phyloP scores from a whole-genome alignment of 2,113 vertebrate genomes.

The Esox niger region DNA sequence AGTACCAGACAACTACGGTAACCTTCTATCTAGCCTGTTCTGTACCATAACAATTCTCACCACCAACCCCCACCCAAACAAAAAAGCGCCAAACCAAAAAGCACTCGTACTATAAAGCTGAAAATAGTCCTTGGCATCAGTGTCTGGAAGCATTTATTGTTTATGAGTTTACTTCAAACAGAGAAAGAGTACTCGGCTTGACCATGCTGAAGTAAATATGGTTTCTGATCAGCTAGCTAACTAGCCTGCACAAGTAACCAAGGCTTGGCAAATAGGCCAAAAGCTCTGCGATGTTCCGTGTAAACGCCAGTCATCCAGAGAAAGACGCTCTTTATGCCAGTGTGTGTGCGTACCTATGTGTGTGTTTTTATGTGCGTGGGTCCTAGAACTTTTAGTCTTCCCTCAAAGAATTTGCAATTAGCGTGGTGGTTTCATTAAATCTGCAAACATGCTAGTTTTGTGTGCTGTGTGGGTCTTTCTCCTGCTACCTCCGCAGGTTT shows the following conservation, averaged over 20 bases:
- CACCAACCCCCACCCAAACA: conserved; percentile 36
- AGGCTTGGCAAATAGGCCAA: conserved; percentile 55
- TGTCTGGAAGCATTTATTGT: conserved; percentile 79
- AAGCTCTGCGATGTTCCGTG: conserved; percentile 66
- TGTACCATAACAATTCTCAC: conserved; percentile 44
- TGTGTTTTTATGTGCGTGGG: conserved; percentile 39
- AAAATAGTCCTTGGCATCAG: conserved; percentile 51
- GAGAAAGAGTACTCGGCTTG: conserved; percentile 75
- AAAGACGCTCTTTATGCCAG: too few species aligned
- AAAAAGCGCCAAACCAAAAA: conserved; percentile 28
- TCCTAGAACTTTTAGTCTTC: neutral
- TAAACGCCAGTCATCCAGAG: conserved; percentile 68
- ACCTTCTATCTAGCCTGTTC: conserved; percentile 28
- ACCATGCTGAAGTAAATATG: conserved; percentile 81
- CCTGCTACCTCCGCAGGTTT: neutral
- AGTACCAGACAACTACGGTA: conserved; percentile 30
- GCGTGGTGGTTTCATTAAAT: neutral
- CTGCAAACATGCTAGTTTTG: neutral
- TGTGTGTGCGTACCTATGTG: too few species aligned
- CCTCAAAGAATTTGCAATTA: conserved; percentile 18
- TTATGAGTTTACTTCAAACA: conserved; percentile 70
- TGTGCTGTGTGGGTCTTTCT: neutral
- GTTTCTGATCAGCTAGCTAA: conserved; percentile 87
- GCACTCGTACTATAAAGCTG: conserved; percentile 11
- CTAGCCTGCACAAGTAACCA: conserved; percentile 81